These are phyloP conservation scores for Hippotragus niger DNA, from an alignment of 2,113 vertebrate genomes.

Conservation along the genomic window DNA sequence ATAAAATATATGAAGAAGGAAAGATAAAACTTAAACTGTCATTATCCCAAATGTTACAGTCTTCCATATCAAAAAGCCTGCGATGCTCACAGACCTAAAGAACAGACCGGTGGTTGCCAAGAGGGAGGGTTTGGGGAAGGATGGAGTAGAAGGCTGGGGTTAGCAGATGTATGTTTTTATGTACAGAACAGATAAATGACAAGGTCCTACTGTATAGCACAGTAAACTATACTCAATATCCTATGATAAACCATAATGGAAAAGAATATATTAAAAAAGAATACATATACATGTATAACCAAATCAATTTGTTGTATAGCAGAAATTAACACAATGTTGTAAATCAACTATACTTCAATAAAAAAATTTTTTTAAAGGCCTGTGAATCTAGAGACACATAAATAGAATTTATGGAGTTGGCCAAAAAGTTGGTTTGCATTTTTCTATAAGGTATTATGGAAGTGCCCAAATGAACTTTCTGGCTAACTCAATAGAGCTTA, in stretches of 20 bases:
- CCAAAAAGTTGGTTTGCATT: background rate
- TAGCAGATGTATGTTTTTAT: background rate
- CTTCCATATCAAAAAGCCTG: background rate
- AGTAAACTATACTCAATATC: background rate
- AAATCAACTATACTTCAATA: background rate
- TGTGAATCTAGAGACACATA: background rate
- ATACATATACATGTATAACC: background rate
- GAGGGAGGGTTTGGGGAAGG: background rate
- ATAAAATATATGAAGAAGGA: background rate
- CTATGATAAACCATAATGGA: background rate
- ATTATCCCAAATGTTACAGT: background rate
- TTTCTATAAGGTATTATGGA: background rate
- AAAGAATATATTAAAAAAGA: background rate
- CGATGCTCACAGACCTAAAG: background rate
- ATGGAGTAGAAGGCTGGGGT: background rate
- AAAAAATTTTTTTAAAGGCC: rapidly evolving
- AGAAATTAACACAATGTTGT: background rate
- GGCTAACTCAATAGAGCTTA: background rate
- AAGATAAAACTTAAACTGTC: background rate
- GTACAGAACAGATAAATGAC: background rate
- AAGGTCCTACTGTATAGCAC: background rate
- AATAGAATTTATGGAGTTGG: background rate
- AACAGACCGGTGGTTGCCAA: background rate
- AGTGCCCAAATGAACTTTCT: background rate
- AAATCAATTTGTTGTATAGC: background rate